Evolutionary conservation across 2,797 vertebrate genomes (phyloP).

Genomic region (Hirundo rustica): DNA sequence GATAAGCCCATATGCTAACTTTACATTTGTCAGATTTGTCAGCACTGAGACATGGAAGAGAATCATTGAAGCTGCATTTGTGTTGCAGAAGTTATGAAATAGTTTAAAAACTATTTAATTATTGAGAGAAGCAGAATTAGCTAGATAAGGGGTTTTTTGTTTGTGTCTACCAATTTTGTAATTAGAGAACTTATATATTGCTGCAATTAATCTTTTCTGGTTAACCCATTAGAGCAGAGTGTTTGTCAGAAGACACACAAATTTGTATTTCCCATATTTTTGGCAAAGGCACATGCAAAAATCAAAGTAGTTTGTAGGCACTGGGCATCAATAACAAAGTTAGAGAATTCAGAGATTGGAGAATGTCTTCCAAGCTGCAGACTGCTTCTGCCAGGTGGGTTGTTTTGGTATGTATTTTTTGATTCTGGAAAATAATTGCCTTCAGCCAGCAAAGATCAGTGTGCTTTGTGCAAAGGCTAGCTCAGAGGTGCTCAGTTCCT

Average conservation of each 20-base stretch:
- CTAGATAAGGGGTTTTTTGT: not conserved
- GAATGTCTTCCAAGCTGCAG: not conserved
- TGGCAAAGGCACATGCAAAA: not conserved
- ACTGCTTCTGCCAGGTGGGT: not conserved
- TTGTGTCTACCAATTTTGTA: not conserved
- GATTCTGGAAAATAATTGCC: not conserved
- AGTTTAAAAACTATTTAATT: not conserved
- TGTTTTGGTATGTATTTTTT: not conserved
- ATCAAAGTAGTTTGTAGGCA: not conserved
- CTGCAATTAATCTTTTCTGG: not conserved
- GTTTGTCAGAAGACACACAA: not conserved
- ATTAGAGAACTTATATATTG: not conserved
- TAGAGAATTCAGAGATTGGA: not conserved
- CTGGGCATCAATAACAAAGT: not conserved
- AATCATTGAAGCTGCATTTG: not conserved
- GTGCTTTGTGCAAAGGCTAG: not conserved
- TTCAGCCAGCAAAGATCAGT: not conserved
- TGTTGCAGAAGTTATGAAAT: not conserved
- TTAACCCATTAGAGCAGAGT: not conserved
- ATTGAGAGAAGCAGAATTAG: not conserved
- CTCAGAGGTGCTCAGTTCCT: not conserved
- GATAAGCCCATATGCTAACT: not conserved
- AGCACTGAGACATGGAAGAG: not conserved
- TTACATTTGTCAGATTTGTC: not conserved
- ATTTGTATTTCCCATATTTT: not conserved